Conservation (phyloP, 2,888 invertebrate genomes). For the Microctonus aethiopoides region DNA sequence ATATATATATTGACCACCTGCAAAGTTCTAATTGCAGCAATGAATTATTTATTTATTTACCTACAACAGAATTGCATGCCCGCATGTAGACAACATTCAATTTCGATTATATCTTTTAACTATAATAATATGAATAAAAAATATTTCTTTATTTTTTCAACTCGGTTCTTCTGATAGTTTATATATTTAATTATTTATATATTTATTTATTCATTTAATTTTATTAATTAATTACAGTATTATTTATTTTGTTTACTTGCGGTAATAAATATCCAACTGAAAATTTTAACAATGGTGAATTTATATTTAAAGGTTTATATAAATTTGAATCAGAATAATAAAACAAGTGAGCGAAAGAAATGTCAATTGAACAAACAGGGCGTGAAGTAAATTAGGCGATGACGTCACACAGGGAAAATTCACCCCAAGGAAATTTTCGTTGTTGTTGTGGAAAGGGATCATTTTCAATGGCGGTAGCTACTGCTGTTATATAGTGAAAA, state of each 20-base stretch:
- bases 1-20: slow-evolving; percentile 59
- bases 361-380: slow-evolving; percentile 47
- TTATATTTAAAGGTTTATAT: background rate
- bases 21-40: slow-evolving; percentile 54
- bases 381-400: slow-evolving; percentile 60
- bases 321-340: slow-evolving; percentile 1
- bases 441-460: slow-evolving; percentile 3
- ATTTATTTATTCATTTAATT: background rate
- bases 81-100: slow-evolving; percentile 31
- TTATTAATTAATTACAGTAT: background rate
- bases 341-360: background rate
- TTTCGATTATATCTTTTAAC: background rate
- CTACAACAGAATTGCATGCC: slow-evolving; percentile 29
- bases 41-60: slow-evolving; percentile 56
- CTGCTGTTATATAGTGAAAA: background rate
- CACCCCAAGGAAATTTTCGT: background rate
- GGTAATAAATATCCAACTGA: too few relatives aligned
- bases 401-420: slow-evolving; percentile 52
- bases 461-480: slow-evolving; percentile 8
- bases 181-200: background rate
- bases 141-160: background rate
- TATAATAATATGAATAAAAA: background rate
- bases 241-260: slow-evolving; percentile 1
- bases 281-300: too few relatives aligned
- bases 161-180: background rate